Base-by-base conservation (phyloP, 2,113 vertebrate species). In the Nyctibius bracteatus region DNA sequence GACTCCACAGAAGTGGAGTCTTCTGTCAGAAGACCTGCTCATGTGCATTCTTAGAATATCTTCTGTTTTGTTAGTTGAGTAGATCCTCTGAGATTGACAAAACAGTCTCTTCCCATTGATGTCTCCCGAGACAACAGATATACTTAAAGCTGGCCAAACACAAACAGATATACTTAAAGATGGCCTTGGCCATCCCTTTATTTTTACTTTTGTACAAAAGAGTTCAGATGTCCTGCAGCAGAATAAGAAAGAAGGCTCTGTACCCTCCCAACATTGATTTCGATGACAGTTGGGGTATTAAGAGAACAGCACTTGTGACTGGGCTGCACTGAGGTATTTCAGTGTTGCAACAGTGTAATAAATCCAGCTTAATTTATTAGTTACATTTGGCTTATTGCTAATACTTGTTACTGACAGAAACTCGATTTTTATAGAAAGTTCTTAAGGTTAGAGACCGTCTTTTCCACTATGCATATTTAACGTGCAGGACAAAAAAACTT, bases 181-280 rank as follows among this genome's bases (percentile, higher is more conserved):
- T n/a, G n/a, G n/a, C n/a, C 25, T 67, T 67, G 35, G 11, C 2
- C 30, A 35, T 25, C 3, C 3, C 0, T 1, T 47, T 43, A 19
- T 4, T 39, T 66, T 92, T 33, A 35, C 5, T 33, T 81, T 54
- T 41, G 28, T 3, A 1, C 46, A 54, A 51, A 87, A 52, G 4
- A 25, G 8, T 67, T 94, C 25, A 21, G 12, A 10, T 51, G 12
- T 68, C 41, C 43, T 86, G 30, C 18, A 88, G 25, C 15, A 35
- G 33, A 10, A 33, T 65, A 47, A 61, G 47, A 75, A 79, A 80
- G 62, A 90, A 7, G 5, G 28, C 4, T 59, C 28, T 72, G 2
- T 30, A 71, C 16, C 8, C 8, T 75, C 27, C 6, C 3, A 5
- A 46, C 30, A 72, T 15, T 33, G 33, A 82, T 75, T 71, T 75